Evolutionary conservation across 2,797 vertebrate genomes (phyloP).

Genomic region (Thamnophis elegans): DNA sequence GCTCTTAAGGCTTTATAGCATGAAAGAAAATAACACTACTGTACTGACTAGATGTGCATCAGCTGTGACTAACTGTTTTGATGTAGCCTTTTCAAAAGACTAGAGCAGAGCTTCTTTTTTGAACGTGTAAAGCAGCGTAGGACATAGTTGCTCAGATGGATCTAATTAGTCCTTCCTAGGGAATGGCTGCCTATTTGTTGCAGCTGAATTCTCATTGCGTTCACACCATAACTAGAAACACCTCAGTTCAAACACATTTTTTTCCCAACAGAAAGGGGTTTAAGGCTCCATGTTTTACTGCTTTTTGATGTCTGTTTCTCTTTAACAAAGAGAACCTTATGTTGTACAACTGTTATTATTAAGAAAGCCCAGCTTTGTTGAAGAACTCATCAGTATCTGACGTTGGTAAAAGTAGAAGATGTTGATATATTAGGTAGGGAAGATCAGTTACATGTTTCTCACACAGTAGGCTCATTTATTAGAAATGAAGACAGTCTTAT

Average conservation of each 20-base stretch:
- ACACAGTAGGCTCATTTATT: conserved; percentile 31
- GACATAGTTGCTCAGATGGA: conserved; percentile 82
- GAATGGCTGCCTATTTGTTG: conserved; percentile 81
- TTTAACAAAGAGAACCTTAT: conserved; percentile 83
- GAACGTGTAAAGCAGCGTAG: conserved; percentile 78
- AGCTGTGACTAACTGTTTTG: conserved; percentile 78
- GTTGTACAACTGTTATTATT: conserved; percentile 89
- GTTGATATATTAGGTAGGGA: conserved; percentile 34
- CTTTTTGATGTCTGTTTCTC: conserved; percentile 87
- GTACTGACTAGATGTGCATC: conserved; percentile 61
- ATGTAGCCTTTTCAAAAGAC: conserved; percentile 74
- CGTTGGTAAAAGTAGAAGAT: conserved; percentile 59
- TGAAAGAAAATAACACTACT: conserved; percentile 56
- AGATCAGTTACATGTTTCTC: conserved; percentile 49
- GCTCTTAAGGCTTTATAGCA: conserved; percentile 67
- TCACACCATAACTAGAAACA: conserved; percentile 88
- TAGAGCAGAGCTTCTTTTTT: conserved; percentile 74
- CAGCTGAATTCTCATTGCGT: conserved; percentile 83
- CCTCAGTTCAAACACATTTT: conserved; percentile 81
- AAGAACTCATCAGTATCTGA: conserved; percentile 56
- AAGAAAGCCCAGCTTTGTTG: conserved; percentile 79
- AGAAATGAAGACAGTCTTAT: conserved; percentile 30
- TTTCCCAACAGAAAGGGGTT: conserved; percentile 78
- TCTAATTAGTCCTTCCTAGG: conserved; percentile 85
- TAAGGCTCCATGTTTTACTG: conserved; percentile 83